These are phyloP conservation scores for Bombus superbus DNA, from an alignment of 1,140 invertebrate species.

Conservation along the genomic window DNA sequence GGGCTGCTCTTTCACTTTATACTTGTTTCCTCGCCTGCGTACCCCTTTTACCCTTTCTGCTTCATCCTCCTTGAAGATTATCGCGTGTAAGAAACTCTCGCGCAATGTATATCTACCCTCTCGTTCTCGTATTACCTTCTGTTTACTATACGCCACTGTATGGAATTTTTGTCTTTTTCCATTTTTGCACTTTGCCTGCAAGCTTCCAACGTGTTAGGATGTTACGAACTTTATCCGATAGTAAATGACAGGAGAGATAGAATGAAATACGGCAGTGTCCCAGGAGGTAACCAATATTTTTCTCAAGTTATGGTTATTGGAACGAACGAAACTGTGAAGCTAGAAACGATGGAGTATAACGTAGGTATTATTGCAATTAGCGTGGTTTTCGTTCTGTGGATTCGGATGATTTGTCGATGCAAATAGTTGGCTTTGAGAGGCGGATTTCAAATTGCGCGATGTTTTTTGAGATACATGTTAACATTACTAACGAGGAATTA, in stretches of 20 bases:
- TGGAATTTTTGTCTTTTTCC: neutral
- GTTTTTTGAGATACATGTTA: too few relatives aligned
- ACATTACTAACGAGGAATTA: too few relatives aligned
- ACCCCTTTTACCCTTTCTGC: neutral
- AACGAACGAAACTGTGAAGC: neutral
- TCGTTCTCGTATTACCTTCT: neutral
- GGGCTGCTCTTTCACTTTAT: constrained; percentile 45
- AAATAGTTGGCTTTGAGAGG: too few relatives aligned
- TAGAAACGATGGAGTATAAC: neutral
- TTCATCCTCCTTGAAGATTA: constrained; percentile 19
- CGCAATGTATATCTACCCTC: neutral
- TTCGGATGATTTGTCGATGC: neutral
- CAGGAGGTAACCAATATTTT: neutral
- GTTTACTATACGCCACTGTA: neutral
- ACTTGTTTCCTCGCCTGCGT: constrained; percentile 14
- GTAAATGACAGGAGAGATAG: neutral
- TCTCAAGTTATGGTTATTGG: neutral
- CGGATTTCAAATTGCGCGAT: too few relatives aligned
- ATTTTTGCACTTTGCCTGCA: neutral
- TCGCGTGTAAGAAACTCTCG: constrained; percentile 16
- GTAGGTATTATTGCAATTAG: too few relatives aligned
- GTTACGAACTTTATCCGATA: neutral
- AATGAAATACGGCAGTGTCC: neutral
- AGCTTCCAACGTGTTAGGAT: neutral
- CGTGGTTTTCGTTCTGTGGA: neutral